Conservation (phyloP, 2,113 vertebrate species). For the Erythrocercus mccallii region DNA sequence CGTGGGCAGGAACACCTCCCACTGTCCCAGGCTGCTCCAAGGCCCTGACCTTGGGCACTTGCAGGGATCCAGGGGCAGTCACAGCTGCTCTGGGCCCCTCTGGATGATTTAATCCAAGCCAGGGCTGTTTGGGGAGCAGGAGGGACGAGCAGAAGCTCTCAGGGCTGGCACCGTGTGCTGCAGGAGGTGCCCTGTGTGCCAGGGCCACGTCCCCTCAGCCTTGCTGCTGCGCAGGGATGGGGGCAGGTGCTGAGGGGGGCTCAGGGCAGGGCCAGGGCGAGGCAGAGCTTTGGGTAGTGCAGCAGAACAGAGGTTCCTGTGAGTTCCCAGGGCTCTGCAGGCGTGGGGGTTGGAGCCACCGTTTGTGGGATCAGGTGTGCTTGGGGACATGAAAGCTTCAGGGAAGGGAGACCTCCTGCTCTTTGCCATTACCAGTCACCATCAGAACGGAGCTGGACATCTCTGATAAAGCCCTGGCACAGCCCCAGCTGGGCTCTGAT, state of each 20-base stretch:
- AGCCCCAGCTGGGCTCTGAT: background rate
- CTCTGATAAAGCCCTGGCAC: background rate
- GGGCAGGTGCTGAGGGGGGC: background rate
- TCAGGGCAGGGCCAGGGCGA: background rate
- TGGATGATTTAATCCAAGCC: too few species aligned
- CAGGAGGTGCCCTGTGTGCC: background rate
- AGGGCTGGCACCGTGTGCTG: background rate
- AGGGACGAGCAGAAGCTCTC: background rate
- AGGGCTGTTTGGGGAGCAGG: background rate
- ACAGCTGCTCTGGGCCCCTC: background rate
- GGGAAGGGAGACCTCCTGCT: accelerated
- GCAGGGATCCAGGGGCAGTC: background rate
- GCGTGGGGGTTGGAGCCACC: accelerated
- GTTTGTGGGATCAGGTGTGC: background rate
- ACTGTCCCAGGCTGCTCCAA: background rate
- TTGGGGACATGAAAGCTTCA: background rate
- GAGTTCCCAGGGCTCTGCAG: background rate
- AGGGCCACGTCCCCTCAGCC: accelerated
- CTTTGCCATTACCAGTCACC: too few species aligned
- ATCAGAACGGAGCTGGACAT: accelerated
- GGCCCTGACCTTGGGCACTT: background rate
- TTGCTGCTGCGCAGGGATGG: background rate
- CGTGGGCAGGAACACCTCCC: background rate
- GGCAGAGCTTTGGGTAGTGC: background rate
- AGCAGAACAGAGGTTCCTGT: accelerated